A percentile compares a stretch with the other conserved stretches of the same genome.
phyloP scores from a whole-genome alignment of 2,888 invertebrate species.

The Orchesella flavescens region DNA sequence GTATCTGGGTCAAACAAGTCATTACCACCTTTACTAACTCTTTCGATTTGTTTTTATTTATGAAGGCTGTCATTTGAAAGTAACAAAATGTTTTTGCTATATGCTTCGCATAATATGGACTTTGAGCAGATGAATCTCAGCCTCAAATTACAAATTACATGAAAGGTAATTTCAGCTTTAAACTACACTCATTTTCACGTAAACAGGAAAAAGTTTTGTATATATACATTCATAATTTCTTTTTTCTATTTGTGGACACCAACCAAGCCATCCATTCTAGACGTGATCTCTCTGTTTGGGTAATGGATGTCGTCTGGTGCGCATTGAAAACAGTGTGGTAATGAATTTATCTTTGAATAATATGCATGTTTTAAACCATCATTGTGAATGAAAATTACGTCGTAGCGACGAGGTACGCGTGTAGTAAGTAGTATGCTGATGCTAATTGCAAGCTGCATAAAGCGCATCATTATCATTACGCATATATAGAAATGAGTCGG shows the following conservation, averaged over 20 bases:
- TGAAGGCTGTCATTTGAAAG: slow-evolving; percentile 50
- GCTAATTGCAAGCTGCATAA: not conserved
- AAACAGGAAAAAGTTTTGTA: slow-evolving; percentile 37
- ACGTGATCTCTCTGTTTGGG: too few relatives aligned
- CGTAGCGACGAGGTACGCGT: too few relatives aligned
- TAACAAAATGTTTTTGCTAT: slow-evolving; percentile 9
- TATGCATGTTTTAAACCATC: not conserved
- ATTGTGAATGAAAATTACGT: not conserved
- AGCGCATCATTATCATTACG: not conserved
- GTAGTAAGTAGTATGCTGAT: too few relatives aligned
- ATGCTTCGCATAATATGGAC: slow-evolving; percentile 14
- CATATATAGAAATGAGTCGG: not conserved
- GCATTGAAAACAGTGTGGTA: not conserved
- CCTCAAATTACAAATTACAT: not conserved
- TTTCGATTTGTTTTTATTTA: slow-evolving; percentile 53
- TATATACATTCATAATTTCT: not conserved
- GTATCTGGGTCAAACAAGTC: slow-evolving; percentile 65
- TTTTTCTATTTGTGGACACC: slow-evolving; percentile 2
- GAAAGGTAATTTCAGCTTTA: not conserved
- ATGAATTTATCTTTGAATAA: not conserved
- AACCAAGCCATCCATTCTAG: not conserved
- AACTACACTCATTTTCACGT: slow-evolving; percentile 24
- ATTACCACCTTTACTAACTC: slow-evolving; percentile 63
- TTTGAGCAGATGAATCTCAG: too few relatives aligned
- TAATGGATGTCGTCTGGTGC: too few relatives aligned